Conservation (phyloP, 1,140 invertebrate species). For the Stenopsyche tienmushanensis region DNA sequence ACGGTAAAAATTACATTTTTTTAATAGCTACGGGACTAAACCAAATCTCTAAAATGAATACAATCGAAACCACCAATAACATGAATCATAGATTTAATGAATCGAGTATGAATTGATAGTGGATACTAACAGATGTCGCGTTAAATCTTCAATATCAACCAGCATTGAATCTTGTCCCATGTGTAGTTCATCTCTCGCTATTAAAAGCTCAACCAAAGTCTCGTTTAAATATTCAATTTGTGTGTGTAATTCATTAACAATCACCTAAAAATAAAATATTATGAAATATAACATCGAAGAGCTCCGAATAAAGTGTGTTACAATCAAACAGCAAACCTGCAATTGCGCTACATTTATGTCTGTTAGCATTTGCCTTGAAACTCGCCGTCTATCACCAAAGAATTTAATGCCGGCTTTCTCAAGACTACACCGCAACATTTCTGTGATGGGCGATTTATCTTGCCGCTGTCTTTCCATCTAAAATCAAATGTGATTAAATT, state of each 20-base stretch:
- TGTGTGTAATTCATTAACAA: constrained; percentile 91
- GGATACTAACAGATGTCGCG: constrained; percentile 83
- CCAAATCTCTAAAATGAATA: no score
- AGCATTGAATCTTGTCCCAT: constrained; percentile 98
- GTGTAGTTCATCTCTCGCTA: constrained; percentile 89
- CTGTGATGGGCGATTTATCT: constrained; percentile 81
- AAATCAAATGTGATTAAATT: constrained; percentile 30
- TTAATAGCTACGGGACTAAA: background rate
- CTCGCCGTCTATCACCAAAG: constrained; percentile 73
- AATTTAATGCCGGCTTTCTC: constrained; percentile 83
- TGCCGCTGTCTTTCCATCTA: constrained; percentile 73
- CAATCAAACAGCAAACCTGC: constrained; percentile 68
- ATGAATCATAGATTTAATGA: no score
- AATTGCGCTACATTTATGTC: constrained; percentile 94
- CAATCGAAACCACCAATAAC: background rate
- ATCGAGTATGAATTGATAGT: no score
- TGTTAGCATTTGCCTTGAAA: constrained; percentile 80
- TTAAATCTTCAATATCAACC: constrained; percentile 94
- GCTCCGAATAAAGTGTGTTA: no score
- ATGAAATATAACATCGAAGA: background rate
- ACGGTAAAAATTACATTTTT: background rate
- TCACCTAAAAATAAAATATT: constrained; percentile 59
- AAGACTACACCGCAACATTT: constrained; percentile 76
- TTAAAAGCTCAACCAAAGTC: constrained; percentile 79
- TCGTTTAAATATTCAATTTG: constrained; percentile 92